Conservation (phyloP, 1,140 invertebrate genomes). For the Hypothenemus hampei region DNA sequence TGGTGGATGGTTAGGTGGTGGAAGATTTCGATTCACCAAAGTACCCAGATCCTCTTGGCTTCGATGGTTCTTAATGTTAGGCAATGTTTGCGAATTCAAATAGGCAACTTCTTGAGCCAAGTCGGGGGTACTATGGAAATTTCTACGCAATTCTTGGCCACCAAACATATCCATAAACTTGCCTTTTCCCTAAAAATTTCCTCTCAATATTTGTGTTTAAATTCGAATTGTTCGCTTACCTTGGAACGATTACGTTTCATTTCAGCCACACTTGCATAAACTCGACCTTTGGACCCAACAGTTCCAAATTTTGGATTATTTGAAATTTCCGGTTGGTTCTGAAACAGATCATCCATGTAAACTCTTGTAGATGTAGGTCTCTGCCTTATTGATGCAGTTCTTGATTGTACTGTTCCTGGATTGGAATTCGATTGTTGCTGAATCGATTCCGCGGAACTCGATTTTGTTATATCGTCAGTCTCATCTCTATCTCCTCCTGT, state of each 20-base stretch:
- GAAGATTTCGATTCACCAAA: slow-evolving; percentile 50
- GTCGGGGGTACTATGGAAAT: slow-evolving; percentile 86
- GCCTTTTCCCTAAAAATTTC: slow-evolving; percentile 40
- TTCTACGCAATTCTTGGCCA: slow-evolving; percentile 66
- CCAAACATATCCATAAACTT: slow-evolving; percentile 51
- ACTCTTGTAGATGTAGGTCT: slow-evolving; percentile 80
- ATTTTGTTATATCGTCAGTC: slow-evolving; percentile 67
- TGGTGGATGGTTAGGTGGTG: slow-evolving; percentile 65
- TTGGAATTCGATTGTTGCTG: slow-evolving; percentile 51
- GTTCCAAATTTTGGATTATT: slow-evolving; percentile 58
- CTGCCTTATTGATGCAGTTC: slow-evolving; percentile 83
- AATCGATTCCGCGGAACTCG: slow-evolving; percentile 75
- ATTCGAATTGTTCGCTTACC: slow-evolving; percentile 47
- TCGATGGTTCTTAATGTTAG: slow-evolving; percentile 51
- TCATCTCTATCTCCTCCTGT: slow-evolving; percentile 60
- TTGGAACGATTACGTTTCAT: slow-evolving; percentile 83
- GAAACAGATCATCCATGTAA: slow-evolving; percentile 86
- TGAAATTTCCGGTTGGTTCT: slow-evolving; percentile 68
- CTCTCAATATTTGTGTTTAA: no score
- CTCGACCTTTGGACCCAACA: slow-evolving; percentile 63
- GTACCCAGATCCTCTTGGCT: slow-evolving; percentile 69
- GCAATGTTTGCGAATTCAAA: slow-evolving; percentile 26
- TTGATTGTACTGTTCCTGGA: slow-evolving; percentile 63
- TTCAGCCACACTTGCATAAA: slow-evolving; percentile 91
- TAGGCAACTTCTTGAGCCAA: slow-evolving; percentile 50